Conservation (phyloP, 1,140 invertebrate genomes). For the Zaprionus ornatus region DNA sequence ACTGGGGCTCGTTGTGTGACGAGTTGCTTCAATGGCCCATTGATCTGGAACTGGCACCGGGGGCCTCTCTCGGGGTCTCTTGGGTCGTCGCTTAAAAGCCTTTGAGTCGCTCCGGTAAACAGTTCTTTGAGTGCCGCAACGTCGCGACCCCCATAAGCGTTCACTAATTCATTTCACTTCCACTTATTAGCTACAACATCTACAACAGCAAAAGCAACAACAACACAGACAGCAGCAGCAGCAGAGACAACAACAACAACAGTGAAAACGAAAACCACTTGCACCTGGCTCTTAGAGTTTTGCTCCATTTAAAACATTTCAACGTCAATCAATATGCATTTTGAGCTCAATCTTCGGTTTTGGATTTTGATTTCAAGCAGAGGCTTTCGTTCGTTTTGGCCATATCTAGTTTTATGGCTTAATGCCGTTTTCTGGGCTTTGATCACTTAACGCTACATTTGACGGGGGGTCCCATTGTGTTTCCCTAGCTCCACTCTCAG, state of each 20-base stretch:
- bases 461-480: constrained; percentile 26
- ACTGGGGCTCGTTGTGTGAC: constrained; percentile 36
- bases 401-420: constrained; percentile 78
- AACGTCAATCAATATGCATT: constrained; percentile 82
- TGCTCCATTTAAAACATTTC: constrained; percentile 78
- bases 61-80: not conserved
- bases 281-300: constrained; percentile 62
- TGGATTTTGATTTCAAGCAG: constrained; percentile 32
- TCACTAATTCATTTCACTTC: constrained; percentile 80
- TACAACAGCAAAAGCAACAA: constrained; percentile 40
- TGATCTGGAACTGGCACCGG: constrained; percentile 47
- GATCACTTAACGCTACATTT: constrained; percentile 80
- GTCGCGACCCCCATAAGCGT: constrained; percentile 74
- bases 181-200: constrained; percentile 72
- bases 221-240: constrained; percentile 19
- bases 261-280: constrained; percentile 49
- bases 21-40: constrained; percentile 65
- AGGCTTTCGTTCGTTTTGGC: constrained; percentile 47
- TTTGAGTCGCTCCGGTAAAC: constrained; percentile 57
- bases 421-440: constrained; percentile 78
- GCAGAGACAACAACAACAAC: constrained; percentile 30
- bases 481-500: constrained; percentile 5
- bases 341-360: constrained; percentile 67
- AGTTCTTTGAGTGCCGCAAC: constrained; percentile 70
- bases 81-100: constrained; percentile 52